Conservation (phyloP, 2,113 vertebrate species). For the Lycaon pictus region DNA sequence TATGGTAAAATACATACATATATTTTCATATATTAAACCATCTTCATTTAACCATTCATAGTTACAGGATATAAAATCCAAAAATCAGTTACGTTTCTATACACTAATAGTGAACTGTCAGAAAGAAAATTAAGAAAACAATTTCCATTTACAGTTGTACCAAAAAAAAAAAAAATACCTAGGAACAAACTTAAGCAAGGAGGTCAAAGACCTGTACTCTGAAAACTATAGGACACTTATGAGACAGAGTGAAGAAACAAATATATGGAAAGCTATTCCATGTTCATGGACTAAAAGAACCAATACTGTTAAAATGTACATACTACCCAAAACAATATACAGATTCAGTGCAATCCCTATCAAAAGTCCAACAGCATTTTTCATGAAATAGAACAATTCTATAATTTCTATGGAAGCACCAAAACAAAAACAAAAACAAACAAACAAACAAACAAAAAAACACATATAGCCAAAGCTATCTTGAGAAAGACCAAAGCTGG, state of each 20-base stretch:
- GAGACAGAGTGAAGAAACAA: neutral
- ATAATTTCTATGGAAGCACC: neutral
- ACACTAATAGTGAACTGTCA: too few relatives aligned
- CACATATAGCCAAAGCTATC: neutral
- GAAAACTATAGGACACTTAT: neutral
- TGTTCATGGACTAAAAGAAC: neutral
- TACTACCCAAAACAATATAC: neutral
- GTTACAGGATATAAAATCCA: neutral
- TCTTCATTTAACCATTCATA: neutral
- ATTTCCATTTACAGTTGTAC: too few relatives aligned
- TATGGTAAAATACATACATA: neutral
- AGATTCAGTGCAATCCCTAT: neutral
- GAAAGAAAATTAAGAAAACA: too few relatives aligned
- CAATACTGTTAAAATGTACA: neutral
- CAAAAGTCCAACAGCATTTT: neutral
- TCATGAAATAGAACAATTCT: neutral
- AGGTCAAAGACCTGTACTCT: neutral
- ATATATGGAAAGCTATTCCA: neutral
- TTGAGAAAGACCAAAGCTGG: neutral
- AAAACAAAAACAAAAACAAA: too few relatives aligned
- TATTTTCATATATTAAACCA: neutral
- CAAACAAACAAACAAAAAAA: neutral
- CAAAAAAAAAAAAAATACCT: neutral
- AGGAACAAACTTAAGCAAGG: neutral
- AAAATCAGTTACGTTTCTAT: neutral